phyloP scores from a whole-genome alignment of 2,113 vertebrate species.

The Atherinomorus stipes region DNA sequence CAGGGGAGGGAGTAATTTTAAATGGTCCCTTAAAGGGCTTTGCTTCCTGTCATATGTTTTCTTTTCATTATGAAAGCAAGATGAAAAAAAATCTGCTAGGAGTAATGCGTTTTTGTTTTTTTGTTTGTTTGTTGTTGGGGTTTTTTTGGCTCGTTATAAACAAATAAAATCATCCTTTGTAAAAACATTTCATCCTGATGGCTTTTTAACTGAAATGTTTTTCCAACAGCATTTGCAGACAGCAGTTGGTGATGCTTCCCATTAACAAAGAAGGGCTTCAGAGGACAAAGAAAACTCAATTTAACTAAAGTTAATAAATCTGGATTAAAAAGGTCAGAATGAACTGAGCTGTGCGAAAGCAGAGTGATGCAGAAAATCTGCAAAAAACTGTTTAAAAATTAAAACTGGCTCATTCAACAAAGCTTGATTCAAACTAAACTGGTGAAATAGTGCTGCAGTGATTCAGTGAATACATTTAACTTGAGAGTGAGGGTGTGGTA shows the following conservation, averaged over 20 bases:
- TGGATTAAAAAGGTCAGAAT: constrained; percentile 57
- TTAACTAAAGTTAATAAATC: constrained; percentile 52
- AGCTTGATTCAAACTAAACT: constrained; percentile 21
- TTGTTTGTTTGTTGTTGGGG: no score
- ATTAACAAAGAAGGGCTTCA: constrained; percentile 8
- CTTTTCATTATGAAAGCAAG: constrained; percentile 2
- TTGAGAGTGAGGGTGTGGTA: not conserved
- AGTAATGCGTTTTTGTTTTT: no score
- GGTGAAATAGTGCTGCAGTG: constrained; percentile 9
- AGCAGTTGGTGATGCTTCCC: constrained; percentile 12
- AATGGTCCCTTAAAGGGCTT: no score
- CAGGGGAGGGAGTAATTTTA: no score
- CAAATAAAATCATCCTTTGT: constrained; percentile 7
- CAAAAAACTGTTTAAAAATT: constrained; percentile 23
- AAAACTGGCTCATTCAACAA: constrained; percentile 16
- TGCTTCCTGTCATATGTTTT: not conserved
- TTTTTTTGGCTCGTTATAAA: not conserved
- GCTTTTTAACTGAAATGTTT: constrained; percentile 45
- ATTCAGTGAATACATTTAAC: constrained; percentile 9
- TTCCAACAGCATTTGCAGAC: constrained; percentile 32
- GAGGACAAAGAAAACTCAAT: constrained; percentile 46
- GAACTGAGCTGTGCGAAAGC: constrained; percentile 27
- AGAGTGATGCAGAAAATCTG: constrained; percentile 32
- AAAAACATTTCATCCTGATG: constrained; percentile 24
- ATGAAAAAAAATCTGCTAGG: constrained; percentile 5